A percentile compares a stretch with the other conserved stretches of the same genome.
phyloP scores from a whole-genome alignment of 2,797 vertebrate genomes.

The Spinibarbus caldwelli region DNA sequence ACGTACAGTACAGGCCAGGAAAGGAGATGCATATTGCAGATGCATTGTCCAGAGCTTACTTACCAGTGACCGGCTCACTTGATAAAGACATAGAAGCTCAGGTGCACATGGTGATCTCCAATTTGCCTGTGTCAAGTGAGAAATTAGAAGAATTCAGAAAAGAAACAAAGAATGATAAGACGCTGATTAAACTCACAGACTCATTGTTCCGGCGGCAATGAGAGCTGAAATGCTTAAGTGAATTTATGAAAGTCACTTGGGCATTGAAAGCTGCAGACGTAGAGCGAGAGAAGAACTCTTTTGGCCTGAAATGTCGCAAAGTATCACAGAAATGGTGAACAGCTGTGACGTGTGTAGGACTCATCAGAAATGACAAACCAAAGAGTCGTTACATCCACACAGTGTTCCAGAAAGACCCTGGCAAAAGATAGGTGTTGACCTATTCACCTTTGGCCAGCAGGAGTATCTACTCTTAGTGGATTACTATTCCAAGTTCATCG shows the following conservation, averaged over 20 bases:
- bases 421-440: constrained; percentile 45
- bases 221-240: constrained; percentile 38
- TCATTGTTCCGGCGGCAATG: constrained; percentile 25
- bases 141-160: constrained; percentile 27
- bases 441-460: constrained; percentile 44
- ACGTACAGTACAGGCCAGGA: constrained; percentile 31
- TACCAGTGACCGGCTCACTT: background rate
- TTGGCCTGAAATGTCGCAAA: constrained; percentile 45
- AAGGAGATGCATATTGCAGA: constrained; percentile 21
- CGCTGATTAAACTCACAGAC: constrained; percentile 14
- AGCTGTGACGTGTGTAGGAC: constrained; percentile 22
- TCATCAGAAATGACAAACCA: constrained; percentile 29
- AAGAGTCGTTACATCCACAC: constrained; percentile 36
- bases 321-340: constrained; percentile 36
- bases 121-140: constrained; percentile 34
- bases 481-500: constrained; percentile 35
- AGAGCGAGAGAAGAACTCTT: constrained; percentile 37
- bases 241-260: constrained; percentile 44
- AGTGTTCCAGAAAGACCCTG: constrained; percentile 45
- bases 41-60: constrained; percentile 31
- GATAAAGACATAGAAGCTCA: constrained; percentile 23
- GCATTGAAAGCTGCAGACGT: background rate
- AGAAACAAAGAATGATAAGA: constrained; percentile 22
- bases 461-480: constrained; percentile 46
- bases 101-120: constrained; percentile 54